These are phyloP conservation scores for Epistrophe grossulariae DNA, from an alignment of 2,888 invertebrate species.

Conservation along the genomic window DNA sequence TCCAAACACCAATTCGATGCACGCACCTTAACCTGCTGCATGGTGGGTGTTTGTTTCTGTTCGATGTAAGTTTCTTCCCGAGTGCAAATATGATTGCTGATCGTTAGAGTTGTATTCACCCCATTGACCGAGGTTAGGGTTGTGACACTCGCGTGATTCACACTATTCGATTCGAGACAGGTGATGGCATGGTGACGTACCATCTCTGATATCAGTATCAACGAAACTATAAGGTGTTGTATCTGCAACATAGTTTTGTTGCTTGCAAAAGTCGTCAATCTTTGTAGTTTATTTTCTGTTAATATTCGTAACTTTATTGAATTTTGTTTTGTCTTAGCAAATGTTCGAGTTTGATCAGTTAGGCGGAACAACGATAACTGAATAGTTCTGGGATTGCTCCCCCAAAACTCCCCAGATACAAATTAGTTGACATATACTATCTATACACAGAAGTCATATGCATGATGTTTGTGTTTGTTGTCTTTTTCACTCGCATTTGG, in stretches of 20 bases:
- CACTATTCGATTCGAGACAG: slow-evolving; percentile 57
- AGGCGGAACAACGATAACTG: slow-evolving; percentile 74
- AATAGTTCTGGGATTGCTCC: slow-evolving; percentile 67
- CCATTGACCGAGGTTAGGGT: slow-evolving; percentile 76
- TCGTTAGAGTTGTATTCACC: slow-evolving; percentile 48
- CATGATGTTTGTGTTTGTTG: slow-evolving; percentile 11
- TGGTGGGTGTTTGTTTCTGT: slow-evolving; percentile 79
- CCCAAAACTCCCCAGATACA: slow-evolving; percentile 72
- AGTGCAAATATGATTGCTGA: slow-evolving; percentile 80
- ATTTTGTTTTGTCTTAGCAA: slow-evolving; percentile 13
- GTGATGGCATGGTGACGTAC: slow-evolving; percentile 27
- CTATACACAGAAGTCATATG: slow-evolving; percentile 18
- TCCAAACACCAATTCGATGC: slow-evolving; percentile 92
- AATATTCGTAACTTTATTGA: neutral
- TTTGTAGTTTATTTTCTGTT: neutral
- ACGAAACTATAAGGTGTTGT: slow-evolving; percentile 12
- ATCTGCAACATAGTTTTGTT: slow-evolving; percentile 51
- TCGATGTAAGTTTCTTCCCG: slow-evolving; percentile 86
- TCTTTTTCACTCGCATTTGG: slow-evolving; percentile 57
- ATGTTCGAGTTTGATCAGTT: slow-evolving; percentile 70
- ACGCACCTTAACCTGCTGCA: slow-evolving; percentile 88
- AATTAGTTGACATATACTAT: slow-evolving; percentile 52
- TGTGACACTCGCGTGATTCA: slow-evolving; percentile 77
- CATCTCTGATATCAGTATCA: slow-evolving; percentile 38
- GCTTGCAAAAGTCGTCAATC: neutral